A percentile compares a stretch with the other conserved stretches of the same genome.
These are phyloP conservation scores for Astreopora myriophthalma DNA, from an alignment of 64 coral and sea anemone genomes.

Conservation along the genomic window DNA sequence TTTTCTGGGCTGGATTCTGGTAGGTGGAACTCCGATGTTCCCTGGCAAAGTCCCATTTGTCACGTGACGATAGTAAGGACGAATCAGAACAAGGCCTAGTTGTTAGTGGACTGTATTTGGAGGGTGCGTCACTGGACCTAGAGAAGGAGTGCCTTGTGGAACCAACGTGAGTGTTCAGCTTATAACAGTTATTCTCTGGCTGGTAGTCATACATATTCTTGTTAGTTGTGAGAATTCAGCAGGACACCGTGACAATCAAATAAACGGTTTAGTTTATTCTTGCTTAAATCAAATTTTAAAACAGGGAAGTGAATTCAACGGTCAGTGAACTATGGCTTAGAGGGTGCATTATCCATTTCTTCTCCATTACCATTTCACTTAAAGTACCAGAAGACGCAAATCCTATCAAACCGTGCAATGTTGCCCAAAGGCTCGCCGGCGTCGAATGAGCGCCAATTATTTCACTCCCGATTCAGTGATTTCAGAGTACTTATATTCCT, in stretches of 20 bases:
- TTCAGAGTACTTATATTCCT: neutral
- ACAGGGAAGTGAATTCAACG: too few species aligned
- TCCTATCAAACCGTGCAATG: too few species aligned
- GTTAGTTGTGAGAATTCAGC: neutral
- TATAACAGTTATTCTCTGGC: neutral
- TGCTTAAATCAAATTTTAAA: too few species aligned
- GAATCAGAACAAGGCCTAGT: slow-evolving; percentile 62
- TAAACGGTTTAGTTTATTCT: too few species aligned
- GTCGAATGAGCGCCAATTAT: neutral
- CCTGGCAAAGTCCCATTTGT: neutral
- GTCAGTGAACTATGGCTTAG: too few species aligned
- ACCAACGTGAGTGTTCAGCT: slow-evolving; percentile 33
- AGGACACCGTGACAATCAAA: neutral
- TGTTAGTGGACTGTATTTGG: slow-evolving; percentile 64
- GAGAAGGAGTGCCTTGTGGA: slow-evolving; percentile 47
- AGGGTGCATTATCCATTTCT: too few species aligned
- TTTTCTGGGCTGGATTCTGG: too few species aligned
- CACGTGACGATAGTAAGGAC: neutral
- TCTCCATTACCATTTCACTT: too few species aligned
- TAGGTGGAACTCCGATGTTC: slow-evolving; percentile 64
- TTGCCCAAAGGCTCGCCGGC: too few species aligned
- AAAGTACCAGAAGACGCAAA: too few species aligned
- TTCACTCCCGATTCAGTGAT: neutral
- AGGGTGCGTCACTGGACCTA: slow-evolving; percentile 52
- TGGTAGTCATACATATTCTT: neutral